Percentiles rank a stretch among this genome's conserved stretches.
Evolutionary conservation across 2,797 vertebrate genomes (phyloP).

Genomic region (Melanogrammus aeglefinus): DNA sequence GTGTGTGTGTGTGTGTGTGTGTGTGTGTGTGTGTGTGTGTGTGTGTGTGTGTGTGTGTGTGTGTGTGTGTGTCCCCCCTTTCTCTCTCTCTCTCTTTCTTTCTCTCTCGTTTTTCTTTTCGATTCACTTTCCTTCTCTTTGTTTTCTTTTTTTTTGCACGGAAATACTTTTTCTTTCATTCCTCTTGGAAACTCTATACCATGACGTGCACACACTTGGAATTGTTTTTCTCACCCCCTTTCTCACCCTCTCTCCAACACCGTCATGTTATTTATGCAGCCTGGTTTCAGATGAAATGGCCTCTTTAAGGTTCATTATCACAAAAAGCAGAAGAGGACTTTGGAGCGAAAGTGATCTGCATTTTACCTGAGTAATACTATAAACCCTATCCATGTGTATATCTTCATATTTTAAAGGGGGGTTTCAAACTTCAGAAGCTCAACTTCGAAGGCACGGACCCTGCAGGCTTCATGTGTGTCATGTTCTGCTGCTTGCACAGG

Average conservation of each 20-base stretch:
- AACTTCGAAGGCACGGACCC: no score
- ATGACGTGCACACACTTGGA: not conserved
- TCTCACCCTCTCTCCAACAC: not conserved
- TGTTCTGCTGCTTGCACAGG: not conserved
- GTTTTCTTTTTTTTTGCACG: not conserved
- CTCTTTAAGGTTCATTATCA: no score
- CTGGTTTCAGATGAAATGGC: conserved; percentile 27
- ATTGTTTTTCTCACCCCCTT: no score
- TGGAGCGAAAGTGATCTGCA: no score
- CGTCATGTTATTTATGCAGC: conserved; percentile 25
- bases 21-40: no score
- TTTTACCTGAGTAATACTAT: no score
- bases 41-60: no score
- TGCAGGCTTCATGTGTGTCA: not conserved
- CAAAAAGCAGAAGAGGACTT: no score
- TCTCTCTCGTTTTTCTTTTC: conserved; percentile 22
- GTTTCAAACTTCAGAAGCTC: no score
- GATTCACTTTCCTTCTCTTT: conserved; percentile 18
- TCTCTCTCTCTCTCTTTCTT: not conserved
- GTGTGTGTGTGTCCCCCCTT: no score
- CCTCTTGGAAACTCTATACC: not conserved
- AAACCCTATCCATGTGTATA: not conserved
- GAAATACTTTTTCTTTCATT: not conserved
- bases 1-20: no score
- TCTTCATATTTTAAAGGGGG: not conserved